Evolutionary conservation across 2,113 vertebrate species (phyloP).

Genomic region (Amblyornis subalaris): DNA sequence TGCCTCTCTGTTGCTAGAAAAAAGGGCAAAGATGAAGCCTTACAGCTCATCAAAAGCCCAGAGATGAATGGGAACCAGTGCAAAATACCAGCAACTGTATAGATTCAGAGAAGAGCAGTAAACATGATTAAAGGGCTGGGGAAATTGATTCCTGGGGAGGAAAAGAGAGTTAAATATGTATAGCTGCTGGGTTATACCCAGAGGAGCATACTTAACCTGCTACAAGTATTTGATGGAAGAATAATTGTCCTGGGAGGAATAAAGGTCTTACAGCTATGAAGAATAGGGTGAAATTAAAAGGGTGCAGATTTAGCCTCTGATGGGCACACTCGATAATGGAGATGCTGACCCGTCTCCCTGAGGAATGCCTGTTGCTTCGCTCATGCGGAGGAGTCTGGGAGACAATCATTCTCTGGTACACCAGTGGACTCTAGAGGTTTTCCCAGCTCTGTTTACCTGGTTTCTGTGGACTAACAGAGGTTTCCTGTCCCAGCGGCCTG

Average conservation of each 20-base stretch:
- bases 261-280: slow-evolving; percentile 56
- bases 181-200: slow-evolving; percentile 32
- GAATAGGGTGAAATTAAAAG: slow-evolving; percentile 62
- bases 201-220: slow-evolving; percentile 34
- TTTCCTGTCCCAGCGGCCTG: neutral
- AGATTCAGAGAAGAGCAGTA: slow-evolving; percentile 28
- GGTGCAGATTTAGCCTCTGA: slow-evolving; percentile 43
- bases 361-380: neutral
- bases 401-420: neutral
- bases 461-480: slow-evolving; percentile 19
- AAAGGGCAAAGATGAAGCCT: slow-evolving; percentile 1
- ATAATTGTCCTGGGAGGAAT: slow-evolving; percentile 48
- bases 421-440: neutral
- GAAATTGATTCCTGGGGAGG: slow-evolving; percentile 39
- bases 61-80: neutral
- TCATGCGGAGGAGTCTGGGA: neutral
- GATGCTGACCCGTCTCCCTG: slow-evolving; percentile 38
- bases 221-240: slow-evolving; percentile 57
- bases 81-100: slow-evolving; percentile 4
- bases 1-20: neutral
- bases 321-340: slow-evolving; percentile 25
- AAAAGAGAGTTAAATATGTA: slow-evolving; percentile 38
- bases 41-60: neutral
- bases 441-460: neutral
- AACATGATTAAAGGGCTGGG: slow-evolving; percentile 42